These are phyloP conservation scores for Astur gentilis DNA, from an alignment of 2,113 vertebrate species.

Conservation along the genomic window DNA sequence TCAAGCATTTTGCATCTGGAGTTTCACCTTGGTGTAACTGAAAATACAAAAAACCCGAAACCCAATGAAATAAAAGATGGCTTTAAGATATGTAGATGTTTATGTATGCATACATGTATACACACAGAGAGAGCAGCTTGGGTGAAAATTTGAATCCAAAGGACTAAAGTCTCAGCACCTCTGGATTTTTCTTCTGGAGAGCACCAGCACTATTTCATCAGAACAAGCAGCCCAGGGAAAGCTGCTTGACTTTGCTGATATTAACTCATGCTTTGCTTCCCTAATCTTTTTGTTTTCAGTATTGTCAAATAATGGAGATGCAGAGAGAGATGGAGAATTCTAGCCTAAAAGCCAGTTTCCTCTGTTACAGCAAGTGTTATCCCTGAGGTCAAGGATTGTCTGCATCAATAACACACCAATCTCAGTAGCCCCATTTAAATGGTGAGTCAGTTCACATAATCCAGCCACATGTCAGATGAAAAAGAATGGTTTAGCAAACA, in stretches of 20 bases:
- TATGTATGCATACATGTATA: fast-evolving
- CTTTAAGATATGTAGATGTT: not conserved
- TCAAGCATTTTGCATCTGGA: not conserved
- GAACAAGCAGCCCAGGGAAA: not conserved
- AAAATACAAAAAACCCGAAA: not conserved
- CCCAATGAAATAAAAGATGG: not conserved
- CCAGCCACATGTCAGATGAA: constrained; percentile 48
- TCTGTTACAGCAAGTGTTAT: constrained; percentile 30
- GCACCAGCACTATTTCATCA: not conserved
- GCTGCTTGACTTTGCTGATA: not conserved
- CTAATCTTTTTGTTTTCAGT: constrained; percentile 48
- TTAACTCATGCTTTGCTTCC: constrained; percentile 36
- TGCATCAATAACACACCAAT: constrained; percentile 61
- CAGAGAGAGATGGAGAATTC: constrained; percentile 20
- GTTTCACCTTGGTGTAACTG: not conserved
- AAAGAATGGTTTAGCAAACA: constrained; percentile 60
- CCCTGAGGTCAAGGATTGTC: constrained; percentile 57
- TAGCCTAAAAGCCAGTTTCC: constrained; percentile 39
- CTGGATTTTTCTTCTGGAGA: not conserved
- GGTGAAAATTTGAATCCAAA: not conserved
- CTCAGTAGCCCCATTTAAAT: constrained; percentile 56
- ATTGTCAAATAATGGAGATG: constrained; percentile 47
- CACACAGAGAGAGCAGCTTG: not conserved
- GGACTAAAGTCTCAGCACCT: not conserved
- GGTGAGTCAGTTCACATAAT: constrained; percentile 61